These are phyloP conservation scores for Chouioia cunea DNA, from an alignment of 2,888 invertebrate genomes.

Conservation along the genomic window DNA sequence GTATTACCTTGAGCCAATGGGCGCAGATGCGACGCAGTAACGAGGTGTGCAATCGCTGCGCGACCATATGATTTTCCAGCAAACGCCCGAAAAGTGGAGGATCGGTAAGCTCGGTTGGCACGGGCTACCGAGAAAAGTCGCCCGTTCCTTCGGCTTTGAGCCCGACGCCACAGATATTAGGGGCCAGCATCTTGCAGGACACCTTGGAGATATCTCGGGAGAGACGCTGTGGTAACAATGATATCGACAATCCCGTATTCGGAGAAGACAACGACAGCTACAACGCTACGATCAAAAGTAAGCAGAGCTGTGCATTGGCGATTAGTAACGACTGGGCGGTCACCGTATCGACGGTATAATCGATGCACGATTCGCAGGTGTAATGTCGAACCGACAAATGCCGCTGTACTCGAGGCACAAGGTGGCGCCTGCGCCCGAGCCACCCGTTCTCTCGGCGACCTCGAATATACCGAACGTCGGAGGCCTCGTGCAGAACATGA, in stretches of 20 bases:
- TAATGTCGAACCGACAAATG: slow-evolving; percentile 59
- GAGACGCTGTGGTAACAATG: slow-evolving; percentile 67
- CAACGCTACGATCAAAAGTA: slow-evolving; percentile 74
- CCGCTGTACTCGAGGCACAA: slow-evolving; percentile 61
- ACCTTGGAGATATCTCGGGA: slow-evolving; percentile 66
- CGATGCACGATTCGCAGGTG: slow-evolving; percentile 49
- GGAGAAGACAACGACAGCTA: slow-evolving; percentile 65
- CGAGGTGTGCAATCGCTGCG: background rate
- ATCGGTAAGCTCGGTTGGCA: slow-evolving; percentile 64
- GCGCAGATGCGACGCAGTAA: background rate
- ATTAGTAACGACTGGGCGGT: too few relatives aligned
- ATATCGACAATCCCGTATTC: slow-evolving; percentile 70
- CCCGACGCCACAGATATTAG: slow-evolving; percentile 70
- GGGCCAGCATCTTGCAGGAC: slow-evolving; percentile 70
- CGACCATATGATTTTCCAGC: slow-evolving; percentile 49
- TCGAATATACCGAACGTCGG: slow-evolving; percentile 65
- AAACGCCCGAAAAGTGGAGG: slow-evolving; percentile 62
- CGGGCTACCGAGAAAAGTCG: slow-evolving; percentile 64
- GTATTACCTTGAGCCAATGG: background rate
- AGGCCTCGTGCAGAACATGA: slow-evolving; percentile 65
- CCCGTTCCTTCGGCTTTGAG: slow-evolving; percentile 63
- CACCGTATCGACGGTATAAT: background rate
- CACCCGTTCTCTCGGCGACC: slow-evolving; percentile 62
- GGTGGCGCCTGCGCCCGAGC: slow-evolving; percentile 61
- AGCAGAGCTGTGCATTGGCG: slow-evolving; percentile 53